A percentile compares a stretch with the other conserved stretches of the same genome.
Conservation (phyloP, 2,113 vertebrate genomes). For the Melozone crissalis region DNA sequence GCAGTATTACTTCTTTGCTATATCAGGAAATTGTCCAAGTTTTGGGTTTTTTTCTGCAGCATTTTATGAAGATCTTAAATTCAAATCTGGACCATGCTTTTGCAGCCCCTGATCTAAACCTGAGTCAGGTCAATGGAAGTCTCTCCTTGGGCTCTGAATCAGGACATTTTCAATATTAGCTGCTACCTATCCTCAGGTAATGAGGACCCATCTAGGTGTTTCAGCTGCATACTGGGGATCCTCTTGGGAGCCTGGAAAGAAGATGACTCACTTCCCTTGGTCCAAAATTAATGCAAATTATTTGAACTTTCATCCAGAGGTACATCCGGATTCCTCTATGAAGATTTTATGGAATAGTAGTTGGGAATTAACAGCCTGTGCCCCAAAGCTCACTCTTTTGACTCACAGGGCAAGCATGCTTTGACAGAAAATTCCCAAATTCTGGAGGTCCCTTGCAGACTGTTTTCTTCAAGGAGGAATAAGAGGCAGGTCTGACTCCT, state of each 20-base stretch:
- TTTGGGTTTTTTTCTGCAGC: no score
- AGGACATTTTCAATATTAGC: neutral
- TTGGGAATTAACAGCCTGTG: neutral
- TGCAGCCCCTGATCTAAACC: neutral
- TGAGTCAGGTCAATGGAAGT: neutral
- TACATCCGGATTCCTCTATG: neutral
- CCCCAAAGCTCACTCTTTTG: neutral
- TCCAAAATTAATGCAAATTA: neutral
- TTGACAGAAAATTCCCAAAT: neutral
- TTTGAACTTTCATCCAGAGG: neutral
- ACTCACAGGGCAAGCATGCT: neutral
- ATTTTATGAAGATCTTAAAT: neutral
- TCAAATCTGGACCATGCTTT: neutral
- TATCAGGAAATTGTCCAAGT: neutral
- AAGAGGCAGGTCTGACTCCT: neutral
- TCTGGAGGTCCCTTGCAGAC: neutral
- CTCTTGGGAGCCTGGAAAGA: neutral
- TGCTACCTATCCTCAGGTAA: neutral
- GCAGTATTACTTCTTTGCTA: neutral
- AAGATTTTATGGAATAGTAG: neutral
- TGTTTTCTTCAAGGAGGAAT: neutral
- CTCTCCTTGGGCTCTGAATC: neutral
- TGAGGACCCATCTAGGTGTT: neutral
- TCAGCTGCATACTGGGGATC: neutral
- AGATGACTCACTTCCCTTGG: neutral